Percentiles rank a stretch among this genome's conserved stretches.
Evolutionary conservation across 1,140 invertebrate species (phyloP).

Genomic region (Papilio dardanus): DNA sequence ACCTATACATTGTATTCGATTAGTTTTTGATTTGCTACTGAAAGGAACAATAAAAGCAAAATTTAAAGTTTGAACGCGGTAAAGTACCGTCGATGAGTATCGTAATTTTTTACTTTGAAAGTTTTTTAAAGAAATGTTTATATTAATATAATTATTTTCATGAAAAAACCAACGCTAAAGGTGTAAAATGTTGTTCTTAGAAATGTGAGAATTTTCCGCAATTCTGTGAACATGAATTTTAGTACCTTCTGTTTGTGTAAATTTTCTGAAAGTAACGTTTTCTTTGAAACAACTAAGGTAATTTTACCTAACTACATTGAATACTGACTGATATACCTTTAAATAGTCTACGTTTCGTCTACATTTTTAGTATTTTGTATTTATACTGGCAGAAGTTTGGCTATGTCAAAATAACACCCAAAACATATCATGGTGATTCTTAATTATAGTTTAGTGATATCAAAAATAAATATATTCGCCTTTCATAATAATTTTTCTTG

Average conservation of each 20-base stretch:
- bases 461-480: background rate
- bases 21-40: background rate
- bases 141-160: background rate
- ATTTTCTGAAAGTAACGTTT: background rate
- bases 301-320: background rate
- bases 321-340: background rate
- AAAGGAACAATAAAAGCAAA: background rate
- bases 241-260: background rate
- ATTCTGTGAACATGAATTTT: slow-evolving; percentile 1
- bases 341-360: background rate
- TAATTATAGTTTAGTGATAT: no score
- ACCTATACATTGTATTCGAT: background rate
- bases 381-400: no score
- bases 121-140: background rate
- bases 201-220: background rate
- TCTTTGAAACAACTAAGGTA: background rate
- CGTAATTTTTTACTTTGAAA: background rate
- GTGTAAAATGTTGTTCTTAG: background rate
- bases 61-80: background rate
- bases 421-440: background rate
- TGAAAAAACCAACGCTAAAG: background rate
- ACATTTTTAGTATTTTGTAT: background rate
- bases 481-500: background rate
- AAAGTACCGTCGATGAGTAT: background rate
- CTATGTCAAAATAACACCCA: background rate